phyloP scores from a whole-genome alignment of 1,140 invertebrate genomes.

The Cryptotermes secundus region DNA sequence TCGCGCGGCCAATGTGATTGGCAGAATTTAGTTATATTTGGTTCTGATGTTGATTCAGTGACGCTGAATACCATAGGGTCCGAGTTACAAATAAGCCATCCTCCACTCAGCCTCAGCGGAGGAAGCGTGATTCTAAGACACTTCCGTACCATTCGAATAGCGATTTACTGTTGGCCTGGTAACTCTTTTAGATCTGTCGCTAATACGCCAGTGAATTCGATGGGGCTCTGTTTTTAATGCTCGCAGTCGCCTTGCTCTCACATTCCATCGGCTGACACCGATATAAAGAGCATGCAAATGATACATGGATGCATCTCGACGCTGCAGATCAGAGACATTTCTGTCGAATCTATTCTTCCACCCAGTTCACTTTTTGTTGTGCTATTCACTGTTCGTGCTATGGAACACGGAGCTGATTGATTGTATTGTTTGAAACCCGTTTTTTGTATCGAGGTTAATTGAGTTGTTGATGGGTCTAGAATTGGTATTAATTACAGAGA shows the following conservation, averaged over 20 bases:
- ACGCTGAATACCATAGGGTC: no score
- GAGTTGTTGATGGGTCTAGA: background rate
- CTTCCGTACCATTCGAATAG: no score
- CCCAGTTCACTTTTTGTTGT: background rate
- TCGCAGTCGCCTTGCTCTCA: background rate
- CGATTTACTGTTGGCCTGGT: no score
- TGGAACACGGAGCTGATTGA: background rate
- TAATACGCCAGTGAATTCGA: background rate
- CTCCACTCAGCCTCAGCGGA: no score
- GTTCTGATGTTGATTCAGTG: no score
- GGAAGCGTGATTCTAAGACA: no score
- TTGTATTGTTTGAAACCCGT: constrained; percentile 1
- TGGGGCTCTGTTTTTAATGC: background rate
- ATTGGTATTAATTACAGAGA: constrained; percentile 1
- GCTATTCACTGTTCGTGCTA: background rate
- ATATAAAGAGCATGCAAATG: background rate
- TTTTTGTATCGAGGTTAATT: background rate
- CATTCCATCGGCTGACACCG: background rate
- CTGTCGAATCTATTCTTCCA: background rate
- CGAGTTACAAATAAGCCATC: no score
- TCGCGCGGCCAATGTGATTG: no score
- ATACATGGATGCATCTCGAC: background rate
- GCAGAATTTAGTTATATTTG: no score
- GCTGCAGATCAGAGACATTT: background rate
- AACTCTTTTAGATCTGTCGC: background rate